Evolutionary conservation across 2,113 vertebrate species (phyloP), one percentile per base, ranked within the genome.

Genomic region (Tamias sibiricus): DNA sequence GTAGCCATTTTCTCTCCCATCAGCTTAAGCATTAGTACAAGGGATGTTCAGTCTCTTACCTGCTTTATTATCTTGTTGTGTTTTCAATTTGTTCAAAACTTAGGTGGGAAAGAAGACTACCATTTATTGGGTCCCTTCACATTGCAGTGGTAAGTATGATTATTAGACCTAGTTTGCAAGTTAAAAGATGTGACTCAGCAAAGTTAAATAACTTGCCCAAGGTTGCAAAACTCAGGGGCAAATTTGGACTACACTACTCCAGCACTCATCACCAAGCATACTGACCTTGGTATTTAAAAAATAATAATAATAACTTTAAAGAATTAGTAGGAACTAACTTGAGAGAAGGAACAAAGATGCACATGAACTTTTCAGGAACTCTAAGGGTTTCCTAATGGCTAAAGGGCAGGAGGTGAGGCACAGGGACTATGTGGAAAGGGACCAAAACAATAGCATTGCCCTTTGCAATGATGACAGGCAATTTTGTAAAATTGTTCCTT

Each of bases 31-130:
- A 76, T 83, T 87, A 52, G 79, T 3, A 44, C 40, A 44, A 76
- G 17, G 17, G 16, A n/a, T 12, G 0, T 26, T 92, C 59, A 30
- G 16, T 44, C 59, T 94, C 37, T 94, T 24, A 59, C 2, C 8
- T 4, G 26, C 20, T 77, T 59, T 93, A 44, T 47, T 47, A 26
- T 35, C 44, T 47, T 93, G 10, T 54, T 14, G 0, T 52, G 42
- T 71, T 97, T 94, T 35, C 68, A 42, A 30, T 26, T 42, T 49
- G 44, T 40, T 90, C 52, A 88, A 77, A 92, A 71, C 66, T 40
- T 66, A 8, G 13, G 8, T 81, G 35, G 28, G 35, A 86, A 84
- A 72, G 54, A 47, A 8, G 54, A 6, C 20, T 13, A 19, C 57
- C 32, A 40, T 90, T 86, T 87, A 47, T 30, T 68, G 6, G n/a